Conservation (phyloP, 1,140 invertebrate genomes). For the Drosophila tristis region DNA sequence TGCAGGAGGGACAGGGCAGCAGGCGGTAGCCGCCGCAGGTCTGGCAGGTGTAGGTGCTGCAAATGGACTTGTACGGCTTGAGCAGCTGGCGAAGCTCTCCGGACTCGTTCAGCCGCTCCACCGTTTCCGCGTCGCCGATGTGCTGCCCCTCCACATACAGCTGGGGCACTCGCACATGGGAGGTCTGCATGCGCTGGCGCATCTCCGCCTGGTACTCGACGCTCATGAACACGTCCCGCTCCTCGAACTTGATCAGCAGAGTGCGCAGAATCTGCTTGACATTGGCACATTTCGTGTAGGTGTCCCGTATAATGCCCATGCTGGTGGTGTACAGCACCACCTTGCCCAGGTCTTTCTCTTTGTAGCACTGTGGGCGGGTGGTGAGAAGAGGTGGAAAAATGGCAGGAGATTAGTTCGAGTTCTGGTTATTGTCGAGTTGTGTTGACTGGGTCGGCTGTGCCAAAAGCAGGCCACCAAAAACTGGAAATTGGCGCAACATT, state of each 20-base stretch:
- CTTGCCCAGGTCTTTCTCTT: constrained; percentile 94
- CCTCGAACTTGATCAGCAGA: constrained; percentile 96
- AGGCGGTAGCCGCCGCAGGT: constrained; percentile 96
- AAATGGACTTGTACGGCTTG: constrained; percentile 94
- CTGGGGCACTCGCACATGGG: constrained; percentile 93
- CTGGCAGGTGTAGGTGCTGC: constrained; percentile 91
- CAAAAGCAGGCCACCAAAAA: constrained; percentile 70
- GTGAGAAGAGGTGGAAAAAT: constrained; percentile 5
- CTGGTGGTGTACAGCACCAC: constrained; percentile 97
- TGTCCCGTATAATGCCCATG: constrained; percentile 95
- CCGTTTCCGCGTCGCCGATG: constrained; percentile 94
- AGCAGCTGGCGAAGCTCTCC: constrained; percentile 95
- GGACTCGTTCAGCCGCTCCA: constrained; percentile 95
- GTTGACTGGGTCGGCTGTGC: constrained; percentile 7
- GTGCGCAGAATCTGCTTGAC: constrained; percentile 97
- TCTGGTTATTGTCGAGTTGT: constrained; percentile 25
- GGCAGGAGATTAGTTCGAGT: constrained; percentile 52
- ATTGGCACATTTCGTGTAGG: constrained; percentile 94
- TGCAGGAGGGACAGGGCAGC: constrained; percentile 95
- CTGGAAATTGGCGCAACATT: constrained; percentile 69
- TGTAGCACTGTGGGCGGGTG: constrained; percentile 89
- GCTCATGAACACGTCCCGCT: constrained; percentile 97
- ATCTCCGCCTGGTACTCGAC: constrained; percentile 94
- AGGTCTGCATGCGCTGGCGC: constrained; percentile 90
- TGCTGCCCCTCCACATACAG: constrained; percentile 96